Evolutionary conservation across 2,113 vertebrate species (phyloP), one percentile per base, ranked within the genome.

Genomic region (Archocentrus centrarchus): DNA sequence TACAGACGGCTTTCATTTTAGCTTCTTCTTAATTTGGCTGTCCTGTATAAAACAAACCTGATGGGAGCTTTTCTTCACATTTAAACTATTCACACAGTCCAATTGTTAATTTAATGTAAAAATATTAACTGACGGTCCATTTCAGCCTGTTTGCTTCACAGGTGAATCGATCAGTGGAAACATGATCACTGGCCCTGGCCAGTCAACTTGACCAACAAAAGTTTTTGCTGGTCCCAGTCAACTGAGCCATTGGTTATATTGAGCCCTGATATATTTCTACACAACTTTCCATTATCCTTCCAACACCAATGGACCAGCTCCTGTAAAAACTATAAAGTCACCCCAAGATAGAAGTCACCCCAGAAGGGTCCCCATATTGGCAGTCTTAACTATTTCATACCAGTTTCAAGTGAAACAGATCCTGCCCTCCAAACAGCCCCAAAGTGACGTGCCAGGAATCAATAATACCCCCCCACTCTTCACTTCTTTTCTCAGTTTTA

Each of bases 81-180:
- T 30, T 30, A 30, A 3, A 39, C 4, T 66, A 44, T 44, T 39
- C 0, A 44, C 39, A 24, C 63, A 44, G 37, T 66, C 44, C 39
- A 44, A 44, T 44, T 24, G 63, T 66, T 66, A 66, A 24, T 44
- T 44, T 66, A 37, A 17, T 44, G 63, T 44, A 14, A 17, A 66
- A 44, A 66, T 44, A 66, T 66, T 66, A 1, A 15, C n/a, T 44
- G 37, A 2, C 2, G 11, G 41, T 11, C 11, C 11, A 44, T 41
- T 41, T 41, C 39, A 41, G 37, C 0, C 37, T 41, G 20, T 41
- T n/a, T 41, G n/a, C 62, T 41, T 64, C 62, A 64, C n/a, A 24
- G 62, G 62, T 64, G n/a, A 64, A 41, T 18, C 41, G 20, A 64
- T 64, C n/a, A 22, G n/a, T 24, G 41, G 11, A 64, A 64, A 64